Percentiles rank a stretch among this genome's conserved stretches.
Conservation (phyloP, 2,797 vertebrate species). For the Myripristis murdjan region DNA sequence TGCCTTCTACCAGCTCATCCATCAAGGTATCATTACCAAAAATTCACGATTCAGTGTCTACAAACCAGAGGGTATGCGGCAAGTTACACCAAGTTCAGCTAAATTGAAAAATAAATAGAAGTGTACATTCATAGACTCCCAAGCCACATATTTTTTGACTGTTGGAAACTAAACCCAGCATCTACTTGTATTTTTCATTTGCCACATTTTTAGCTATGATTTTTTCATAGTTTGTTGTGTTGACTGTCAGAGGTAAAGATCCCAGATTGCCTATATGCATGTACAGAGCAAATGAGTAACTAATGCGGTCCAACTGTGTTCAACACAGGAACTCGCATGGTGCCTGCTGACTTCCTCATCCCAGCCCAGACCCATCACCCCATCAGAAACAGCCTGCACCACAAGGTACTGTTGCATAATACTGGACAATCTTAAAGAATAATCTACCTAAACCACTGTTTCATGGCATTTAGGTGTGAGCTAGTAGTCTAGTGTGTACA, state of each 20-base stretch:
- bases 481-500: too few species aligned
- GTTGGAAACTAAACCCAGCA: not conserved
- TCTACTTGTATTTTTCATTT: too few species aligned
- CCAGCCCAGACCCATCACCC: conserved; percentile 95
- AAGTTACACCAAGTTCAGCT: too few species aligned
- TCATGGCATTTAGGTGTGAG: too few species aligned
- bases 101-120: not conserved
- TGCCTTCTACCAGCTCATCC: conserved; percentile 98
- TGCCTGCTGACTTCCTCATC: conserved; percentile 96
- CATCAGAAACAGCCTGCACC: conserved; percentile 93
- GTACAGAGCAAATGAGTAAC: not conserved
- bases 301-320: conserved; percentile 16
- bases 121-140: not conserved
- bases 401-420: conserved; percentile 87
- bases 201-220: not conserved
- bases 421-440: not conserved
- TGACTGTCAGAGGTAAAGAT: not conserved
- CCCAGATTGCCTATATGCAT: not conserved
- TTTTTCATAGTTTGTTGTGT: not conserved
- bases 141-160: not conserved
- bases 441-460: not conserved
- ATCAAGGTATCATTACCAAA: conserved; percentile 90
- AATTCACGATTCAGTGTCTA: not conserved
- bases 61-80: not conserved
- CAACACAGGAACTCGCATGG: conserved; percentile 93